Evolutionary conservation across 2,797 vertebrate genomes (phyloP).

Genomic region (Gephyroberyx darwinii): DNA sequence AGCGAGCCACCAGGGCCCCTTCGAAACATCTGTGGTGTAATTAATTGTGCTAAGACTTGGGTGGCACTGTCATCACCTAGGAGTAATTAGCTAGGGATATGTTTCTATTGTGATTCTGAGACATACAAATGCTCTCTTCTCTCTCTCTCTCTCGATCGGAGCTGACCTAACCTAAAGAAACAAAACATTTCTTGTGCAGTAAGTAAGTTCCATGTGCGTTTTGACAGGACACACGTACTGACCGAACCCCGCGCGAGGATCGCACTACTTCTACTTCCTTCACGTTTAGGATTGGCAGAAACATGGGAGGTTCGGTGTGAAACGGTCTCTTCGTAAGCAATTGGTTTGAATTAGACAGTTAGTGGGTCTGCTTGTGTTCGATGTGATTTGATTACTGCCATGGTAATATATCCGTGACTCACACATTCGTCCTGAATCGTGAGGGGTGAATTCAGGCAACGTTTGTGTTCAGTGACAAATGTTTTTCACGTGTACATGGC

Average conservation of each 20-base stretch:
- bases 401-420: conserved; percentile 48
- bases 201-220: background rate
- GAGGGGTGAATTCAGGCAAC: conserved; percentile 44
- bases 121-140: conserved; percentile 39
- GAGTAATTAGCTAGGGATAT: conserved; percentile 73
- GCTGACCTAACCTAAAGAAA: conserved; percentile 29
- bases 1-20: conserved; percentile 76
- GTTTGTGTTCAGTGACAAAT: conserved; percentile 57
- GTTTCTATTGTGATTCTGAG: conserved; percentile 66
- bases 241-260: too few relatives aligned
- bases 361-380: conserved; percentile 47
- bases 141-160: conserved; percentile 47
- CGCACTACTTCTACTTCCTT: conserved; percentile 15
- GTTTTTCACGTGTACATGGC: conserved; percentile 67
- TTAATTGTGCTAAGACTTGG: conserved; percentile 78
- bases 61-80: conserved; percentile 79
- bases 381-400: conserved; percentile 41
- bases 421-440: conserved; percentile 38
- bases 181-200: conserved; percentile 33
- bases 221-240: conserved; percentile 24
- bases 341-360: conserved; percentile 66
- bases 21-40: conserved; percentile 83
- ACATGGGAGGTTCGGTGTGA: conserved; percentile 20
- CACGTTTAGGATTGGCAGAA: conserved; percentile 24
- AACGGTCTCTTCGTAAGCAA: conserved; percentile 31